Evolutionary conservation across 2,888 invertebrate genomes (phyloP).

Genomic region (Lymantria monacha): DNA sequence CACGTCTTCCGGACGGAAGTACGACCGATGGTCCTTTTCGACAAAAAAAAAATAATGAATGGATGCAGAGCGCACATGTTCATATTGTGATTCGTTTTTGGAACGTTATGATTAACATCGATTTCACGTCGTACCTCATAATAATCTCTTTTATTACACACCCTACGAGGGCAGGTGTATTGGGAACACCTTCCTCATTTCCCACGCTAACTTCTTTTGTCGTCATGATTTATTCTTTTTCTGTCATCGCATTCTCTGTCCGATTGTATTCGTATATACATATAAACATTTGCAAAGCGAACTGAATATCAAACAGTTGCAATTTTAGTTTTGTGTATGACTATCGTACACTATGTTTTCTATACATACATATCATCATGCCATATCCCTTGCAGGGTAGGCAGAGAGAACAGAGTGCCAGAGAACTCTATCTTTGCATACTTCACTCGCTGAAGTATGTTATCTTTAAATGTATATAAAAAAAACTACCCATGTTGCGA

Average conservation of each 20-base stretch:
- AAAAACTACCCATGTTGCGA: too few relatives aligned
- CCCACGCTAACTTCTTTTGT: conserved; percentile 58
- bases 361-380: too few relatives aligned
- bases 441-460: too few relatives aligned
- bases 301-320: background rate
- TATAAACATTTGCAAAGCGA: conserved; percentile 15
- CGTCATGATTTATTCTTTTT: conserved; percentile 41
- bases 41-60: conserved; percentile 56
- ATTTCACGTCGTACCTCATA: conserved; percentile 50
- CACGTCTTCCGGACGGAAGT: conserved; percentile 78
- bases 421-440: too few relatives aligned
- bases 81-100: conserved; percentile 48
- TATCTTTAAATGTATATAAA: too few relatives aligned
- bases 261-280: conserved; percentile 40
- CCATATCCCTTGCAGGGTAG: too few relatives aligned
- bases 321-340: too few relatives aligned
- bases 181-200: conserved; percentile 62
- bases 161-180: conserved; percentile 53
- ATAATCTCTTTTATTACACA: conserved; percentile 49
- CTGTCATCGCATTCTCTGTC: conserved; percentile 36
- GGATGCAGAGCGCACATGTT: conserved; percentile 66
- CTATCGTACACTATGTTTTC: too few relatives aligned
- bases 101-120: conserved; percentile 62
- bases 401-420: too few relatives aligned
- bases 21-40: conserved; percentile 68